phyloP scores from a whole-genome alignment of 2,797 vertebrate species.

The Xiphophorus birchmanni region DNA sequence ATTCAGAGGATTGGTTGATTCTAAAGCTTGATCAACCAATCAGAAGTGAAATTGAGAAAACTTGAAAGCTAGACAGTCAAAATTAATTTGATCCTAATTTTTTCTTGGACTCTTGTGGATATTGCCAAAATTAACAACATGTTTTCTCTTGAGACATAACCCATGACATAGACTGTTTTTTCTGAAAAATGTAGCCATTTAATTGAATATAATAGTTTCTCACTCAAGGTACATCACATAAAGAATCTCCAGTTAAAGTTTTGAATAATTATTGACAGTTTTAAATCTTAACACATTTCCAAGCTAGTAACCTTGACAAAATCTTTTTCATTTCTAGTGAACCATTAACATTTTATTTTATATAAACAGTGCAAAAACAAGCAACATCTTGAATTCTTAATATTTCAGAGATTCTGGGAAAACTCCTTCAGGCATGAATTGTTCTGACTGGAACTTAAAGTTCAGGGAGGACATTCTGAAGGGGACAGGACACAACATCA shows the following conservation, averaged over 20 bases:
- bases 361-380: neutral
- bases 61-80: neutral
- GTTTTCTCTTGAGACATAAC: too few relatives aligned
- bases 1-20: too few relatives aligned
- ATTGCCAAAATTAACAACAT: too few relatives aligned
- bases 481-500: neutral
- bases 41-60: neutral
- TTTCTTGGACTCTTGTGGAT: too few relatives aligned
- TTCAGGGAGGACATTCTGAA: neutral
- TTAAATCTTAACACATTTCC: neutral
- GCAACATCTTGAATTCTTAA: neutral
- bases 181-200: too few relatives aligned
- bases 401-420: neutral
- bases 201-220: neutral
- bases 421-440: neutral
- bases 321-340: neutral
- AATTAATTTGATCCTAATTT: too few relatives aligned
- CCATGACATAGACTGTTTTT: too few relatives aligned
- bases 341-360: neutral
- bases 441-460: neutral
- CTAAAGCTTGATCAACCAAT: neutral
- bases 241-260: neutral
- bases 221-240: neutral
- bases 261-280: neutral
- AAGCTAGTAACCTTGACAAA: neutral